phyloP scores from a whole-genome alignment of 2,113 vertebrate genomes.

The Mola mola region DNA sequence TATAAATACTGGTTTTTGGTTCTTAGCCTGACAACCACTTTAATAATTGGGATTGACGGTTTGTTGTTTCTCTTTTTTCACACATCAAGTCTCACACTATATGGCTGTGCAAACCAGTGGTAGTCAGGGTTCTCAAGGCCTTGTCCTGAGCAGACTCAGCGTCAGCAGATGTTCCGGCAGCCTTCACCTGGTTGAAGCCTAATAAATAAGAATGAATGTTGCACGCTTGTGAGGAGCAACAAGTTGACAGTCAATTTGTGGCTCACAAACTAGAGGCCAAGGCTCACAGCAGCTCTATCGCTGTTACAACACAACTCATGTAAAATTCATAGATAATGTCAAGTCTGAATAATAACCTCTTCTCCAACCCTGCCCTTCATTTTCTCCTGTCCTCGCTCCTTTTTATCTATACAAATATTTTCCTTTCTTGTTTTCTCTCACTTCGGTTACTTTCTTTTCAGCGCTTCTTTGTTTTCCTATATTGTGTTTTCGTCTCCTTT shows the following conservation, averaged over 20 bases:
- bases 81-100: too few relatives aligned
- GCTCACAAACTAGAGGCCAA: conserved; percentile 8
- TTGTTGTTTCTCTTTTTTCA: too few relatives aligned
- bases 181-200: too few relatives aligned
- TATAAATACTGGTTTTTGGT: too few relatives aligned
- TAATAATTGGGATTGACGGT: too few relatives aligned
- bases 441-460: background rate
- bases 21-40: too few relatives aligned
- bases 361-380: background rate
- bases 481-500: background rate
- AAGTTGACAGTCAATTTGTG: conserved; percentile 6
- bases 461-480: background rate
- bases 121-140: too few relatives aligned
- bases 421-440: background rate
- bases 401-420: background rate
- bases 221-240: conserved; percentile 9
- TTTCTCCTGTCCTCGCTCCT: background rate
- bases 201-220: too few relatives aligned
- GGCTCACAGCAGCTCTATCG: background rate
- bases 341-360: conserved; percentile 7
- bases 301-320: conserved; percentile 1
- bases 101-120: too few relatives aligned
- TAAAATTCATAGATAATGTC: conserved; percentile 28
- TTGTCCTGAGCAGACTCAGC: too few relatives aligned
- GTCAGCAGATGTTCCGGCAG: too few relatives aligned